Conservation (phyloP, 2,888 invertebrate genomes). For the Leucoptera coffeella region DNA sequence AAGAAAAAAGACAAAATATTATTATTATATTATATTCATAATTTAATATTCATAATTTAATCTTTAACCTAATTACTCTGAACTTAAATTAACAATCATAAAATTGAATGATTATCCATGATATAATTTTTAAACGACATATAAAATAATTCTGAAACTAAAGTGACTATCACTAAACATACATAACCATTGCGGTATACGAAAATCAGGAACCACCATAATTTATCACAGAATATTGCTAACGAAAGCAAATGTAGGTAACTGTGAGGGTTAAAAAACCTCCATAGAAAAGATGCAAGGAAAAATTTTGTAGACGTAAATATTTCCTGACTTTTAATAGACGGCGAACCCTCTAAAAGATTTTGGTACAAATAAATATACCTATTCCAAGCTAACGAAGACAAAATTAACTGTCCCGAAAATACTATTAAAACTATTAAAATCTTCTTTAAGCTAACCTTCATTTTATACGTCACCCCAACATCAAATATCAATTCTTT, state of each 20-base stretch:
- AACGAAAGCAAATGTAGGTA: slow-evolving; percentile 67
- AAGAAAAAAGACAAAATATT: too few relatives aligned
- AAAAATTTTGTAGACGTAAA: slow-evolving; percentile 72
- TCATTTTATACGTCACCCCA: slow-evolving; percentile 60
- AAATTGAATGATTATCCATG: too few relatives aligned
- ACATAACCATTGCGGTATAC: slow-evolving; percentile 68
- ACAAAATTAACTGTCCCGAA: slow-evolving; percentile 64
- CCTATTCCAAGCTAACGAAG: slow-evolving; percentile 78
- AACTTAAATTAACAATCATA: too few relatives aligned
- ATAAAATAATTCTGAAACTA: slow-evolving; percentile 70
- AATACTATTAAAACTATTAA: slow-evolving; percentile 60
- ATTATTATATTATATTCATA: too few relatives aligned
- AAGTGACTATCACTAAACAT: slow-evolving; percentile 60
- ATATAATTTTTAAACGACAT: too few relatives aligned
- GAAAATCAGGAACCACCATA: slow-evolving; percentile 68
- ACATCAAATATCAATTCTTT: slow-evolving; percentile 34
- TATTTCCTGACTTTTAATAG: slow-evolving; percentile 45
- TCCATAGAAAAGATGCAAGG: slow-evolving; percentile 67
- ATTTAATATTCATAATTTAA: too few relatives aligned
- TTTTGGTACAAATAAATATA: slow-evolving; percentile 77
- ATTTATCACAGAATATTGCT: slow-evolving; percentile 74
- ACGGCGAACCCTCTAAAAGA: slow-evolving; percentile 59
- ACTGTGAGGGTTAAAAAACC: slow-evolving; percentile 73
- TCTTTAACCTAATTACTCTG: too few relatives aligned
- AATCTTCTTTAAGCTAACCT: slow-evolving; percentile 61